Conservation (phyloP, 1,140 invertebrate genomes). For the Pogonomyrmex barbatus region DNA sequence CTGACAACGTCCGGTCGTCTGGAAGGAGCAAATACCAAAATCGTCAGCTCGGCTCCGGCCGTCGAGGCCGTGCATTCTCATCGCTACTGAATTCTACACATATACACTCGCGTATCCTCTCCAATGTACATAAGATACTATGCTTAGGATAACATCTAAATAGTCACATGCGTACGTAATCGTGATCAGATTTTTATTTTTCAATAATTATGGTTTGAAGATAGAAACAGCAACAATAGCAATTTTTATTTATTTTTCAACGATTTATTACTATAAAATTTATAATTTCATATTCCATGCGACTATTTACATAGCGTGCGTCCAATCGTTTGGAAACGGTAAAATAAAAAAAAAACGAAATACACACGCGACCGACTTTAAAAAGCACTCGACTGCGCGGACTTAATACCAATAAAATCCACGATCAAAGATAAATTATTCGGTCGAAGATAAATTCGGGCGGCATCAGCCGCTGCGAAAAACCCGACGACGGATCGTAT, state of each 20-base stretch:
- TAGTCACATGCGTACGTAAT: background rate
- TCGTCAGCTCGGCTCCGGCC: slow-evolving; percentile 61
- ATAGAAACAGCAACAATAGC: too few species aligned
- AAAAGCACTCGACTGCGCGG: background rate
- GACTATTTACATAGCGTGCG: background rate
- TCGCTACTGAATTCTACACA: slow-evolving; percentile 23
- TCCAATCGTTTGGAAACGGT: background rate
- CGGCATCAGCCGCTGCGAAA: slow-evolving; percentile 6
- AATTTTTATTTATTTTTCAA: background rate
- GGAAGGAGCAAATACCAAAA: slow-evolving; percentile 80
- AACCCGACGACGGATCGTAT: slow-evolving; percentile 31
- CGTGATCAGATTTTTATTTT: background rate
- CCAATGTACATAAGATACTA: background rate
- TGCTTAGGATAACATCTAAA: background rate
- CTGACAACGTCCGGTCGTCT: slow-evolving; percentile 77
- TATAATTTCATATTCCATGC: background rate
- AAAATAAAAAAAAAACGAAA: background rate
- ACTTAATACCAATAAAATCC: slow-evolving; percentile 39
- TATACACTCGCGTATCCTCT: background rate
- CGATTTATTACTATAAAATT: background rate
- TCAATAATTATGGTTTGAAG: background rate
- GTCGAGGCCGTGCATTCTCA: background rate
- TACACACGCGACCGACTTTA: background rate
- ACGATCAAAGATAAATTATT: slow-evolving; percentile 9
- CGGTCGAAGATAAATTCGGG: slow-evolving; percentile 39